These are phyloP conservation scores for Torymus aiolomorphi DNA, from an alignment of 2,888 invertebrate genomes.

Conservation along the genomic window DNA sequence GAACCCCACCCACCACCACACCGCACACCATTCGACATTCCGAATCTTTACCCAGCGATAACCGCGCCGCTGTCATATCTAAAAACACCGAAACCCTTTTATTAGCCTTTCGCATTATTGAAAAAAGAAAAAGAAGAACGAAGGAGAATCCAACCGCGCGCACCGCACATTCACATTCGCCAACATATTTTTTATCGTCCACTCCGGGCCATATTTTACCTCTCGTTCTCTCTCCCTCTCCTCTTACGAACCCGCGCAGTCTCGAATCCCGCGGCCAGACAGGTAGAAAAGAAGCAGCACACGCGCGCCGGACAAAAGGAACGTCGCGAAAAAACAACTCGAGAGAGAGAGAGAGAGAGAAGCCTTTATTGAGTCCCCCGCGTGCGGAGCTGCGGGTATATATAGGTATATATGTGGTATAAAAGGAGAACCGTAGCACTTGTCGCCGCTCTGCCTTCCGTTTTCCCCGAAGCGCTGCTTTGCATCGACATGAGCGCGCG, in stretches of 20 bases:
- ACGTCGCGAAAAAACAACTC: not conserved
- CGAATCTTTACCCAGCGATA: too few relatives aligned
- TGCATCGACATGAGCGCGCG: slow-evolving; percentile 61
- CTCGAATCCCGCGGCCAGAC: not conserved
- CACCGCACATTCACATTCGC: slow-evolving; percentile 18
- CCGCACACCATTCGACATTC: too few relatives aligned
- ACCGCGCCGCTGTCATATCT: too few relatives aligned
- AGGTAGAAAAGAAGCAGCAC: not conserved
- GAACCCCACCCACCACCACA: too few relatives aligned
- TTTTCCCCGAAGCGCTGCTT: slow-evolving; percentile 63
- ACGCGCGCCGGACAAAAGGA: not conserved
- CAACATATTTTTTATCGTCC: slow-evolving; percentile 37
- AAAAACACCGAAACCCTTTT: too few relatives aligned
- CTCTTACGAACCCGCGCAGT: not conserved
- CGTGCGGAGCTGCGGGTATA: not conserved
- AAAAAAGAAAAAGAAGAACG: too few relatives aligned
- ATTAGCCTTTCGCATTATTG: too few relatives aligned
- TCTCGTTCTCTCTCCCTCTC: not conserved
- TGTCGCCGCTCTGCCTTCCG: slow-evolving; percentile 35
- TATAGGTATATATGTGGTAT: too few relatives aligned
- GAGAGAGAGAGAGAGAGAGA: too few relatives aligned
- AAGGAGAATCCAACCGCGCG: not conserved
- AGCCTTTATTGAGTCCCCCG: slow-evolving; percentile 51
- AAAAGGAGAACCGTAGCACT: too few relatives aligned
- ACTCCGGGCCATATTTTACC: slow-evolving; percentile 21